Evolutionary conservation across 2,113 vertebrate genomes (phyloP).

Genomic region (Hippolais icterina): DNA sequence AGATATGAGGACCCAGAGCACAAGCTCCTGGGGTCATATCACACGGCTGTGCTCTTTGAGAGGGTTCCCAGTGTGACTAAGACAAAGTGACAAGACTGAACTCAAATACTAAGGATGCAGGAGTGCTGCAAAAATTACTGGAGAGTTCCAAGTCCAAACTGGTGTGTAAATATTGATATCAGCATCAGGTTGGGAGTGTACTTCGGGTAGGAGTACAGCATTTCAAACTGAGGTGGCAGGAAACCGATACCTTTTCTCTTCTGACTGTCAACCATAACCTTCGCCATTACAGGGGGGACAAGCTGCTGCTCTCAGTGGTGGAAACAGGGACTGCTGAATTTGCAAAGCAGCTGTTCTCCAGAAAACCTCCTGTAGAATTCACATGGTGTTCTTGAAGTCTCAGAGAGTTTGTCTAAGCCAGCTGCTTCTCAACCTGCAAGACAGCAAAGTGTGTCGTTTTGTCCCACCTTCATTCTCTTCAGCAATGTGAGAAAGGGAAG

Average conservation of each 20-base stretch:
- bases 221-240: background rate
- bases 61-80: background rate
- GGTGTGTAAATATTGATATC: background rate
- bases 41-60: background rate
- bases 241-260: background rate
- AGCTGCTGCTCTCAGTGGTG: background rate
- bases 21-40: background rate
- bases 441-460: background rate
- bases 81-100: background rate
- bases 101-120: background rate
- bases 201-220: background rate
- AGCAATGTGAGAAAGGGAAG: background rate
- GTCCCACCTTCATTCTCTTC: background rate
- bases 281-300: background rate
- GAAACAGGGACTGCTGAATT: background rate
- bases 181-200: background rate
- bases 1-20: background rate
- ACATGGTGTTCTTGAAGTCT: background rate
- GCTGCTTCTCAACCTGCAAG: background rate
- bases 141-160: background rate
- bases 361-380: background rate
- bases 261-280: background rate
- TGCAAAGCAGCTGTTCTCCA: background rate
- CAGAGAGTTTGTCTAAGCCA: background rate
- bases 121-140: background rate